Conservation (phyloP, 1,140 invertebrate genomes). For the Arion vulgaris region DNA sequence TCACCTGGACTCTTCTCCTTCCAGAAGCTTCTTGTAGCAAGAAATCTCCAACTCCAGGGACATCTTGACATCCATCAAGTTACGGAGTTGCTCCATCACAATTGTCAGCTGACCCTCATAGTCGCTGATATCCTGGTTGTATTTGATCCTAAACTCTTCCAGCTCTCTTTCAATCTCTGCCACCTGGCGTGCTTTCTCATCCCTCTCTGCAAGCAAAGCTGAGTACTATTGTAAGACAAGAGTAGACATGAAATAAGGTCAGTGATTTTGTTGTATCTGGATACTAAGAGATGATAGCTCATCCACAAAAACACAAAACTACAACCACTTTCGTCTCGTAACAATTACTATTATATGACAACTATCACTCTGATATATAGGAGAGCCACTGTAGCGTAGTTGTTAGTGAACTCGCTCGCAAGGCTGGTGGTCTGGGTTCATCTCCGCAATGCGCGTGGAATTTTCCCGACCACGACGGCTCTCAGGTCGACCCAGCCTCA, state of each 20-base stretch:
- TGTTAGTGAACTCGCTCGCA: too few species aligned
- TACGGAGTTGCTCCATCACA: constrained; percentile 57
- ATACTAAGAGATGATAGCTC: too few species aligned
- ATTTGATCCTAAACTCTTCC: constrained; percentile 52
- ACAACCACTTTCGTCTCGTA: too few species aligned
- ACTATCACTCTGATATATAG: too few species aligned
- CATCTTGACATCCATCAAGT: constrained; percentile 72
- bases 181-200: constrained; percentile 66
- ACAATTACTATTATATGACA: too few species aligned
- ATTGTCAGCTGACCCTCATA: constrained; percentile 56
- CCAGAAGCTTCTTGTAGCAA: constrained; percentile 72
- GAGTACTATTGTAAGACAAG: constrained; percentile 67
- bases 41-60: constrained; percentile 72
- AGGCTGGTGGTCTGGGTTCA: too few species aligned
- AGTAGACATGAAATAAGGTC: not conserved
- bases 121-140: constrained; percentile 47
- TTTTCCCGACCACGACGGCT: too few species aligned
- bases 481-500: too few species aligned
- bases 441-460: too few species aligned
- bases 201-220: constrained; percentile 71
- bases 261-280: too few species aligned
- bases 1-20: constrained; percentile 70
- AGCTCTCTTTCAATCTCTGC: constrained; percentile 54
- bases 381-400: too few species aligned
- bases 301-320: too few species aligned